Conservation (phyloP, 1,140 invertebrate genomes). For the Diachasmimorpha longicaudata region DNA sequence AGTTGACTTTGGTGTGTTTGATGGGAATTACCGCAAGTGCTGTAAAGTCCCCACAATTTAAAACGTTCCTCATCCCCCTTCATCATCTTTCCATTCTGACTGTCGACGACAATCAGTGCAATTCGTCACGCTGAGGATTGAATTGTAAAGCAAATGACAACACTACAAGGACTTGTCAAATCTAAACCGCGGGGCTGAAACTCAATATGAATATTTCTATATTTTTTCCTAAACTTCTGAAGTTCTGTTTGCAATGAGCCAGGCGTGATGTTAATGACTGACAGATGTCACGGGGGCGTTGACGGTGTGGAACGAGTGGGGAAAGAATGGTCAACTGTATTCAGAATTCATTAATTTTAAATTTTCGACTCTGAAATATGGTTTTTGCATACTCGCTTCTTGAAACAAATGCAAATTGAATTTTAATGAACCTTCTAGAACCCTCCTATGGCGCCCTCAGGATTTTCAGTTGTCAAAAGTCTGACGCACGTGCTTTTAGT, state of each 20-base stretch:
- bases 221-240: conserved; percentile 26
- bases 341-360: conserved; percentile 31
- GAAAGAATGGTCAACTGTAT: conserved; percentile 15
- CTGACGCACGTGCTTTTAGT: no score
- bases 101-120: not conserved
- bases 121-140: not conserved
- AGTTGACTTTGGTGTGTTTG: no score
- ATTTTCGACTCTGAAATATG: not conserved
- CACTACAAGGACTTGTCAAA: not conserved
- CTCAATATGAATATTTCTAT: not conserved
- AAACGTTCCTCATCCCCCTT: not conserved
- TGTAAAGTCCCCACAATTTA: not conserved
- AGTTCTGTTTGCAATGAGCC: conserved; percentile 32
- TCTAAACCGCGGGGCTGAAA: not conserved
- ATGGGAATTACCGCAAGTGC: not conserved
- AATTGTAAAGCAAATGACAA: not conserved
- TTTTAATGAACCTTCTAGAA: no score
- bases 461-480: no score
- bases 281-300: conserved; percentile 55
- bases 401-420: no score
- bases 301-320: conserved; percentile 50
- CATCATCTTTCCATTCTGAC: not conserved
- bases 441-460: no score
- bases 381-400: no score
- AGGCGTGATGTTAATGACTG: conserved; percentile 53